These are phyloP conservation scores for Ophthalmolycus amberensis DNA, from an alignment of 2,113 vertebrate species.

Conservation along the genomic window DNA sequence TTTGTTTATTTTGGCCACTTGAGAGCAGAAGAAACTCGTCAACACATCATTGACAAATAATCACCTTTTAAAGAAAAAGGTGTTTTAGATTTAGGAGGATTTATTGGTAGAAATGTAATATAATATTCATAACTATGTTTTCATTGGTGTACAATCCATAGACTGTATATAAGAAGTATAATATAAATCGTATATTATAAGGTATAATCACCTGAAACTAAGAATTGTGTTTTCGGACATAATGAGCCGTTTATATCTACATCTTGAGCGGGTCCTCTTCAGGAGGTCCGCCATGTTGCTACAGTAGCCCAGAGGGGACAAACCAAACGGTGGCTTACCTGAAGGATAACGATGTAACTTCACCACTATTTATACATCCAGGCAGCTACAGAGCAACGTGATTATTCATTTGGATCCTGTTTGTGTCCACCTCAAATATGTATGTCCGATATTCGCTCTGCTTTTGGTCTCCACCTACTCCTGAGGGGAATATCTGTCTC, in stretches of 20 bases:
- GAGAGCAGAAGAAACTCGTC: background rate
- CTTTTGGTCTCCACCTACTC: no score
- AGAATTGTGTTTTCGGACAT: no score
- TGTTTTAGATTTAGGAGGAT: background rate
- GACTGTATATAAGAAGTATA: background rate
- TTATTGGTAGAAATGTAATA: background rate
- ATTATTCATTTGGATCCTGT: no score
- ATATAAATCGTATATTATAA: background rate
- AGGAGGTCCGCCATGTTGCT: no score
- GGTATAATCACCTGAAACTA: no score
- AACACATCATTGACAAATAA: background rate
- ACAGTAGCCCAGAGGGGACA: no score
- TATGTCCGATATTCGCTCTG: background rate
- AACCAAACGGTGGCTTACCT: no score
- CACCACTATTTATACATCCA: no score
- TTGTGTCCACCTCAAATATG: background rate
- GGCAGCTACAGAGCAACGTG: background rate
- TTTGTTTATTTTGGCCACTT: background rate
- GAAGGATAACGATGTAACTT: no score
- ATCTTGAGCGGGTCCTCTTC: no score
- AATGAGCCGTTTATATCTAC: no score
- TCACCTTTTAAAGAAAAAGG: background rate
- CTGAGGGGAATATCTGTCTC: no score
- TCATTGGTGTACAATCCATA: background rate
- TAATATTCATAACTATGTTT: background rate